phyloP scores from a whole-genome alignment of 1,140 invertebrate species.

The Bombus superbus region DNA sequence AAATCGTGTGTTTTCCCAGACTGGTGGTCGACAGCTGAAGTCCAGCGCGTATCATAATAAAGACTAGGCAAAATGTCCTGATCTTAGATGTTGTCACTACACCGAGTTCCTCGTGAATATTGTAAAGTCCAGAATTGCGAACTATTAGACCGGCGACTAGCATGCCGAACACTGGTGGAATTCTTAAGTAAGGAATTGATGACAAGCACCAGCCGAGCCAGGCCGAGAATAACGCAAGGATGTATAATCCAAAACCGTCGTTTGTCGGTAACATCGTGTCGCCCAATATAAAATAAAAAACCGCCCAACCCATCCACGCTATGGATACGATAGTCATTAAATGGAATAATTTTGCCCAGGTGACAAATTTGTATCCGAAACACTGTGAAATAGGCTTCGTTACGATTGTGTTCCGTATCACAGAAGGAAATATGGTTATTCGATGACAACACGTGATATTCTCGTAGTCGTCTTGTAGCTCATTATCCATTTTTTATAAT shows the following conservation, averaged over 20 bases:
- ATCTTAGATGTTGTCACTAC: conserved; percentile 66
- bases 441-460: conserved; percentile 72
- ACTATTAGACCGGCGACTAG: conserved; percentile 78
- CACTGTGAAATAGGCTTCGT: conserved; percentile 59
- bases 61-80: conserved; percentile 75
- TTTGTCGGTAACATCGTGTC: conserved; percentile 71
- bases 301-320: conserved; percentile 59
- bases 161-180: conserved; percentile 80
- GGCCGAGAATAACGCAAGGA: conserved; percentile 69
- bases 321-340: conserved; percentile 52
- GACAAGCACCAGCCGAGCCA: conserved; percentile 73
- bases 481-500: not conserved
- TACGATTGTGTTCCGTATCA: conserved; percentile 68
- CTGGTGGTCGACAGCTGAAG: conserved; percentile 75
- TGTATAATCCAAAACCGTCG: conserved; percentile 70
- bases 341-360: conserved; percentile 70
- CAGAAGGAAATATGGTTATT: conserved; percentile 66
- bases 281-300: conserved; percentile 72
- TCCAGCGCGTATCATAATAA: conserved; percentile 77
- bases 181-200: conserved; percentile 72
- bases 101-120: conserved; percentile 74
- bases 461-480: conserved; percentile 25
- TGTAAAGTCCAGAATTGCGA: conserved; percentile 72
- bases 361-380: conserved; percentile 47
- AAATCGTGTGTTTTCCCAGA: conserved; percentile 67